These are phyloP conservation scores for Muscidifurax raptorellus DNA, from an alignment of 1,140 invertebrate species.

Conservation along the genomic window DNA sequence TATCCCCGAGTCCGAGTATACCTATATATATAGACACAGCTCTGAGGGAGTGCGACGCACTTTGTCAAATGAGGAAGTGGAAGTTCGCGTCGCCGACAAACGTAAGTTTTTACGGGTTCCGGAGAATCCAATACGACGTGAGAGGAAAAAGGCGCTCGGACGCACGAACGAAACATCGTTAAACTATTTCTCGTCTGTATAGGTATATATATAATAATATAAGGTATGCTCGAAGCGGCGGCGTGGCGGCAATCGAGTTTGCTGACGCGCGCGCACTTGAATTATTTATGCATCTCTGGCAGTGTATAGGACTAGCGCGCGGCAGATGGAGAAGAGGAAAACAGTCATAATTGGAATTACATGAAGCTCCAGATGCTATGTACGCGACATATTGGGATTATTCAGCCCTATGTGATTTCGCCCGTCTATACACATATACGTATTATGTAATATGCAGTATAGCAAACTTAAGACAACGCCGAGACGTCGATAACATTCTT, in stretches of 20 bases:
- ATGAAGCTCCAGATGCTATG: background rate
- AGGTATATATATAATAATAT: no score
- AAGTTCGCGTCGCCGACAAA: constrained; percentile 4
- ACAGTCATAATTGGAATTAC: constrained; percentile 24
- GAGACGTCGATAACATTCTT: no score
- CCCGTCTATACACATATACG: background rate
- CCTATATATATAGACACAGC: no score
- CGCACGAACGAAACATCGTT: background rate
- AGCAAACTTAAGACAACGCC: no score
- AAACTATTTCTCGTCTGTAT: background rate
- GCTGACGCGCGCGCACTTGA: background rate
- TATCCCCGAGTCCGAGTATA: background rate
- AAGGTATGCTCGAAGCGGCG: background rate
- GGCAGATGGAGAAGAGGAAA: background rate
- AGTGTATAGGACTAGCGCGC: background rate
- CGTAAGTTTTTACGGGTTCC: constrained; percentile 59
- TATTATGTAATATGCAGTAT: no score
- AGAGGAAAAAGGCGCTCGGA: background rate
- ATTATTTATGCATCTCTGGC: constrained; percentile 12
- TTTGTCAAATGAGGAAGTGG: constrained; percentile 3
- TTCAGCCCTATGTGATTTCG: background rate
- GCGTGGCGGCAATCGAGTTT: constrained; percentile 28
- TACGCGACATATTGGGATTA: constrained; percentile 14
- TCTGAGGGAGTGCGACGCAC: constrained; percentile 1
- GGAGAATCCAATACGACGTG: constrained; percentile 44